Base-by-base conservation (phyloP, 2,888 invertebrate species). In the Tetragonula carbonaria region DNA sequence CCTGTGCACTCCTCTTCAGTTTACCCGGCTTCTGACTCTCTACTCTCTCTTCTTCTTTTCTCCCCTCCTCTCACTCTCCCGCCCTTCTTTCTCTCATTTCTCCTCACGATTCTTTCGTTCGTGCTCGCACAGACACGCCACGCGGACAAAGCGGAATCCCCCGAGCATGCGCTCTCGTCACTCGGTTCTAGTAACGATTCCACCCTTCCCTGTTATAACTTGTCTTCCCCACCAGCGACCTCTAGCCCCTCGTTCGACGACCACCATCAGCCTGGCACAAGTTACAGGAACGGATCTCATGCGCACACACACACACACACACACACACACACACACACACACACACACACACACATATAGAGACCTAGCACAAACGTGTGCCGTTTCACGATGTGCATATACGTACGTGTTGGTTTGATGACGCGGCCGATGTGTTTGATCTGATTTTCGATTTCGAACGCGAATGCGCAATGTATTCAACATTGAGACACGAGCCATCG, bases 81-180 rank as follows among this genome's bases (percentile, higher is more conserved):
- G 11, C 38, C 38, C 28, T 6, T 18, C 45, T 59, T 45, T 18
- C 16, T 21, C 74, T 16, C 51, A 2, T 4, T 18, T 13, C 23
- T 38, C 38, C 33, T 73, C 75, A 57, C 68, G 67, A 74, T 72
- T 68, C 78, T 74, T 77, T 73, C 85, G 79, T 78, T 70, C 79
- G 75, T 28, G 55, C 14, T 75, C 57, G 33, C 85, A 79, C 86
- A 80, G 84, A 82, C 87, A 83, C 72, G 83, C 76, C 85, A 86
- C 90, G 89, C 91, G 91, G 92, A 93, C 93, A 93, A 93, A 93
- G 93, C 91, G 91, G 91, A 88, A 75, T 86, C 85, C 86, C 86
- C 59, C 85, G 90, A 93, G 93, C 94, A 93, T 93, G 94, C 94
- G 93, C 91, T 68, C 82, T 82, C 86, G 81, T 80, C 87, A 84